These are phyloP conservation scores for Cylindroiulus punctatus DNA, from an alignment of 2,888 invertebrate species.

Conservation along the genomic window DNA sequence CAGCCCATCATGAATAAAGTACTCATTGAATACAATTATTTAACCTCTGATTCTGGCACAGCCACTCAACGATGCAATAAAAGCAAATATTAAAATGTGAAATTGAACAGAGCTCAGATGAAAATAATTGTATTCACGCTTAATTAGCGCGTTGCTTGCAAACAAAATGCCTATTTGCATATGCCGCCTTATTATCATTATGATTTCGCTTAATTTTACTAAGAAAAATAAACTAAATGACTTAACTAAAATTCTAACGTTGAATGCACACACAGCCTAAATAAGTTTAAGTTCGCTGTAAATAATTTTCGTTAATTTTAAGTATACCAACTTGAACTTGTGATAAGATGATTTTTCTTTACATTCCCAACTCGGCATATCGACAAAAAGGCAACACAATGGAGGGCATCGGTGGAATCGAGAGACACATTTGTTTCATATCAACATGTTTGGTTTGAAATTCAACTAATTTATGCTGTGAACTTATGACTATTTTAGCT, in stretches of 20 bases:
- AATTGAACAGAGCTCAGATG: not conserved
- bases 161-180: constrained; percentile 15
- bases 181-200: not conserved
- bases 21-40: not conserved
- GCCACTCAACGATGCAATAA: no score
- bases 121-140: constrained; percentile 20
- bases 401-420: constrained; percentile 36
- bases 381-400: not conserved
- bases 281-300: not conserved
- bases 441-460: not conserved
- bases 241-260: not conserved
- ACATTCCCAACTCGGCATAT: not conserved
- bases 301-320: not conserved
- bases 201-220: not conserved
- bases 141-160: constrained; percentile 29
- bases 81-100: no score
- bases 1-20: not conserved
- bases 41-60: not conserved
- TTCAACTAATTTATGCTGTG: constrained; percentile 8
- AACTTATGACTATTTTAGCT: constrained; percentile 57
- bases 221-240: not conserved
- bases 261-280: not conserved
- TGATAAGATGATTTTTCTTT: constrained; percentile 21
- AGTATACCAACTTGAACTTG: not conserved
- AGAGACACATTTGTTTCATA: not conserved